These are phyloP conservation scores for Mylabris phalerata DNA, from an alignment of 1,140 invertebrate species.

Conservation along the genomic window DNA sequence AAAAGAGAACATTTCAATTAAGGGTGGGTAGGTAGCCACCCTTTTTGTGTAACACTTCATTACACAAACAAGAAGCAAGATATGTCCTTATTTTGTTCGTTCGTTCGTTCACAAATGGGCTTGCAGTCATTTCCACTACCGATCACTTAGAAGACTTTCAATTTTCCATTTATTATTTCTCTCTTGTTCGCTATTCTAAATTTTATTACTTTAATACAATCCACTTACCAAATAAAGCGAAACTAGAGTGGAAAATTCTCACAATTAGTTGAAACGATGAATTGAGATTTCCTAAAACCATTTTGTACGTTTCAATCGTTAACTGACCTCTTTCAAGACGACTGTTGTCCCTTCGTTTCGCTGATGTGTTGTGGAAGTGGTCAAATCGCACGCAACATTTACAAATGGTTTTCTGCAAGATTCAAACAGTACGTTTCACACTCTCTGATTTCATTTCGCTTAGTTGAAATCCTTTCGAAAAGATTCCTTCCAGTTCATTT, in stretches of 20 bases:
- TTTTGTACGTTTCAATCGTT: no score
- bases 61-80: slow-evolving; percentile 8
- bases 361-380: slow-evolving; percentile 8
- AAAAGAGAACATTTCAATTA: slow-evolving; percentile 11
- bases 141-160: no score
- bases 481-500: slow-evolving; percentile 2
- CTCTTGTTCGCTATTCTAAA: no score
- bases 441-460: slow-evolving; percentile 8
- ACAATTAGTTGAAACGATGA: no score
- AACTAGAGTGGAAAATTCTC: no score
- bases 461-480: no score
- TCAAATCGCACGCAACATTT: slow-evolving; percentile 13
- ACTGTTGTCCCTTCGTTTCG: background rate
- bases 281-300: no score
- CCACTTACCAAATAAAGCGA: no score
- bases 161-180: no score
- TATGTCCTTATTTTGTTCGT: background rate
- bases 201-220: no score
- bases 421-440: slow-evolving; percentile 9
- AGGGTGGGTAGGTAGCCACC: slow-evolving; percentile 7
- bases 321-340: background rate
- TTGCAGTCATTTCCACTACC: no score
- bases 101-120: no score
- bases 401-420: slow-evolving; percentile 12
- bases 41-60: slow-evolving; percentile 18